Evolutionary conservation across 53 echinoderm and acorn worm genomes (phyloP).

Genomic region (Zoroaster sp.): DNA sequence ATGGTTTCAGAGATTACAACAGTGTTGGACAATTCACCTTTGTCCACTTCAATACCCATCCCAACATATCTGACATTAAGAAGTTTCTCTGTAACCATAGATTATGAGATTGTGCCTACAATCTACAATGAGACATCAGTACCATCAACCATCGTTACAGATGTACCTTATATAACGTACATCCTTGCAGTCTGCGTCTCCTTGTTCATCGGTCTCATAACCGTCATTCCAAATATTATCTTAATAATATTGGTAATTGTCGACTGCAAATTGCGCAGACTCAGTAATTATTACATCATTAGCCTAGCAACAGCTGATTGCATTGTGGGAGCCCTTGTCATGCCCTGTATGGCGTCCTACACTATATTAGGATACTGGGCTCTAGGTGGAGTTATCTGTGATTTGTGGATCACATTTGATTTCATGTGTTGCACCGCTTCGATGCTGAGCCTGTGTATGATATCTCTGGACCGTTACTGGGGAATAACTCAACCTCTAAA

Average conservation of each 20-base stretch:
- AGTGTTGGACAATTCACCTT: background rate
- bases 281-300: slow-evolving; percentile 74
- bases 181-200: slow-evolving; percentile 25
- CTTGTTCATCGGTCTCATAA: slow-evolving; percentile 4
- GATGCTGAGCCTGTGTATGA: slow-evolving; percentile 69
- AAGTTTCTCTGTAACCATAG: background rate
- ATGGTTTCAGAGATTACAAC: background rate
- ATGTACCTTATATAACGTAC: background rate
- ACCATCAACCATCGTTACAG: background rate
- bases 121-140: background rate
- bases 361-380: slow-evolving; percentile 68
- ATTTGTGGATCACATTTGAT: slow-evolving; percentile 68
- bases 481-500: slow-evolving; percentile 70
- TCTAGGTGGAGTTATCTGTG: slow-evolving; percentile 64
- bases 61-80: background rate
- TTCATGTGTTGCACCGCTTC: slow-evolving; percentile 80
- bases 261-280: slow-evolving; percentile 61
- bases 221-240: slow-evolving; percentile 57
- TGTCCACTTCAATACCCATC: background rate
- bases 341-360: slow-evolving; percentile 73
- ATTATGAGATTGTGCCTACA: background rate
- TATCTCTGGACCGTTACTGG: slow-evolving; percentile 73
- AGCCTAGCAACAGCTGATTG: slow-evolving; percentile 74
- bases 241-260: slow-evolving; percentile 65
- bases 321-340: slow-evolving; percentile 71